These are phyloP conservation scores for Drosophila aff. DNA, from an alignment of 1,140 invertebrate genomes.

Conservation along the genomic window DNA sequence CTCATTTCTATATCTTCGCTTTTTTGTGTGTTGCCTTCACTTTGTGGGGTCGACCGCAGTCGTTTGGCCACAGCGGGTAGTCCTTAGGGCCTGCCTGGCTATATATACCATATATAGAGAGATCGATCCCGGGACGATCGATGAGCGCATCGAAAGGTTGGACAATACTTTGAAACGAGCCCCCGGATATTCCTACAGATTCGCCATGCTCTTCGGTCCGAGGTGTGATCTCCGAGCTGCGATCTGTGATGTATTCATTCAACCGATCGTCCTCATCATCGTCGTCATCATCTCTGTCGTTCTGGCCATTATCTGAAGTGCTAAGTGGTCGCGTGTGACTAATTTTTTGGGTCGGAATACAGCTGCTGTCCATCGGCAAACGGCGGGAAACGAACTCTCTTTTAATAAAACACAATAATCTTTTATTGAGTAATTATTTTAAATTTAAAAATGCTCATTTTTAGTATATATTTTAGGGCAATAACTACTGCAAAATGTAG, in stretches of 20 bases:
- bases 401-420: background rate
- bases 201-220: constrained; percentile 7
- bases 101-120: background rate
- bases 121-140: constrained; percentile 37
- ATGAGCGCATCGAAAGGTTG: constrained; percentile 58
- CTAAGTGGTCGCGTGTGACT: constrained; percentile 79
- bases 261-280: constrained; percentile 1
- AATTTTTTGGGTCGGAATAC: constrained; percentile 59
- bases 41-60: constrained; percentile 74
- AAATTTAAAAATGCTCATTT: background rate
- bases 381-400: background rate
- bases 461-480: background rate
- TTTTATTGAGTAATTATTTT: background rate
- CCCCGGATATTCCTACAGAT: constrained; percentile 8
- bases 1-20: background rate
- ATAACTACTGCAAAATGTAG: background rate
- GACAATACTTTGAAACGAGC: constrained; percentile 25
- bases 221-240: constrained; percentile 31
- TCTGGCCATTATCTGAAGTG: constrained; percentile 54
- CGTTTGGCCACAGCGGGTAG: constrained; percentile 76
- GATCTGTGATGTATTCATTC: constrained; percentile 68
- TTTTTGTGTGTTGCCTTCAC: constrained; percentile 10
- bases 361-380: constrained; percentile 56
- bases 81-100: background rate
- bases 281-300: constrained; percentile 18